Base-by-base conservation (phyloP, 1,140 invertebrate species). In the Drosophila tsacasi region DNA sequence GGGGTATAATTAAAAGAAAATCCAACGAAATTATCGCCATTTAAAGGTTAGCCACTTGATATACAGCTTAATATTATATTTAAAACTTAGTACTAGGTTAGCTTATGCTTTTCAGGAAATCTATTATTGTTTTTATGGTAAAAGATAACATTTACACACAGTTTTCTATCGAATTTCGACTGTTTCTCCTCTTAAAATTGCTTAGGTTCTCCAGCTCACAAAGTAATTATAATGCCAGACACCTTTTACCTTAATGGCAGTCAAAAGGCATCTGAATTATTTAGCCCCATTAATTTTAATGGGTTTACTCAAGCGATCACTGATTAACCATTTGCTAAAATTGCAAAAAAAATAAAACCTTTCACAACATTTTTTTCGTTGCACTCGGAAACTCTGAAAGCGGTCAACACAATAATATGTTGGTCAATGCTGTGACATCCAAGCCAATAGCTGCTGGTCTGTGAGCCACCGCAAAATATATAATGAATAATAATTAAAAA, bases 401-500 rank as follows among this genome's bases (percentile, higher is more conserved):
- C 58, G 39, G 42, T 42, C 25, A 21, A 12, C 54, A 37, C 21
- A 42, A 55, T 39, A 42, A 55, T 39, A 78, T 63, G 65, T 78
- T 78, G 76, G 76, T 78, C 76, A 78, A 78, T 78, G 75, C 54
- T 64, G 37, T 37, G 57, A 64, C 69, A 64, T 32, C 58, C 49
- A 52, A 52, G 17, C 25, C 47, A 67, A 52, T 60, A 61, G 25
- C 57, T 42, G 12, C 57, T 42, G 12, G 5, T 6, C 17, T 42
- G n/a, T 42, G n/a, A 42, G 5, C 60, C 67, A 60, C 54, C 35
- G 37, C 68, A 60, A 42, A 49, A 61, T 60, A 61, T 60, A 84
- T 83, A 76, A 81, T 81, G 66, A 83, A 84, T 83, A 83, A 81
- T 81, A 73, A 83, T 87, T 86, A 87, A 66, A 65, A 59, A 62